Percentiles rank a stretch among this genome's conserved stretches.
Conservation (phyloP, 1,140 invertebrate genomes). For the Heliconius congener region DNA sequence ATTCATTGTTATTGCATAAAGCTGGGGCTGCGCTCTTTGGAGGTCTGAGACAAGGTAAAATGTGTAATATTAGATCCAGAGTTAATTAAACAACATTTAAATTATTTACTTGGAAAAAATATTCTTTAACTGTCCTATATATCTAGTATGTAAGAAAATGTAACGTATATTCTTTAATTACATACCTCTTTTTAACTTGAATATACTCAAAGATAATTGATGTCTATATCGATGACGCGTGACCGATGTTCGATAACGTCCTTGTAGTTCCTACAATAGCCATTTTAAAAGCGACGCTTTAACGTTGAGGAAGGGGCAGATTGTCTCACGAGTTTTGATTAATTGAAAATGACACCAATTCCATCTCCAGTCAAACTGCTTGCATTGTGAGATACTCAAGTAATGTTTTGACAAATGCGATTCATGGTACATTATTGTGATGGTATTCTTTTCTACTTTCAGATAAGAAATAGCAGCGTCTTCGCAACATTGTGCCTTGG, state of each 20-base stretch:
- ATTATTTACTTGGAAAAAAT: neutral
- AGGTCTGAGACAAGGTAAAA: conserved; percentile 73
- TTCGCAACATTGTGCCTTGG: conserved; percentile 51
- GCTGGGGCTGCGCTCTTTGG: conserved; percentile 47
- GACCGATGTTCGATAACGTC: conserved; percentile 52
- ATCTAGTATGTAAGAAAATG: neutral
- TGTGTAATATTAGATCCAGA: conserved; percentile 55
- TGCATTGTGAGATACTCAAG: conserved; percentile 32
- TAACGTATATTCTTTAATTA: neutral
- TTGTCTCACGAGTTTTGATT: conserved; percentile 45
- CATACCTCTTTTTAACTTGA: neutral
- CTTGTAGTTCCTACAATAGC: conserved; percentile 57
- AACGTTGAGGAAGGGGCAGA: conserved; percentile 30
- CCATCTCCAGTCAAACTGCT: conserved; percentile 29
- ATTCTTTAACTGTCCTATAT: neutral
- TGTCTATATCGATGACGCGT: conserved; percentile 57
- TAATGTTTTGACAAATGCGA: conserved; percentile 50
- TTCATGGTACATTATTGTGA: conserved; percentile 49
- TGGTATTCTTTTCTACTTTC: conserved; percentile 51
- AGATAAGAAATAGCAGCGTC: conserved; percentile 45
- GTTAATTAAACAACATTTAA: neutral
- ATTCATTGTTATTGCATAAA: conserved; percentile 65
- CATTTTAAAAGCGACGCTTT: conserved; percentile 30
- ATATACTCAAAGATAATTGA: conserved; percentile 53
- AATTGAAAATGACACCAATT: conserved; percentile 40